Evolutionary conservation across 2,888 invertebrate genomes (phyloP).

Genomic region (Philopedon plagiatum): DNA sequence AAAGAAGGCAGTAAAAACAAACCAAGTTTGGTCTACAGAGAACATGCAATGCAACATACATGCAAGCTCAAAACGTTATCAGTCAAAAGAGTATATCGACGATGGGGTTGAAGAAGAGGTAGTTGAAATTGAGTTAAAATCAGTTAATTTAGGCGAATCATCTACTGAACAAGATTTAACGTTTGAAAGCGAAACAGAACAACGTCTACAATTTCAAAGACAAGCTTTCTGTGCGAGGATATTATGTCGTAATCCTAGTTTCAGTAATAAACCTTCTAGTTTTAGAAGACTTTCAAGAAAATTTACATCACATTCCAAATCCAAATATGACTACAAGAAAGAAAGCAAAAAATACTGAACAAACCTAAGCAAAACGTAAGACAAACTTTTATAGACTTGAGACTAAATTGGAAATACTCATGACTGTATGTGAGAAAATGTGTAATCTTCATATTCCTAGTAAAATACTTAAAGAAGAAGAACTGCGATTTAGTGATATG

Average conservation of each 20-base stretch:
- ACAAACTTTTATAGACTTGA: background rate
- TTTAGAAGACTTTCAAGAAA: constrained; percentile 67
- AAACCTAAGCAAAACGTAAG: background rate
- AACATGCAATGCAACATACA: no score
- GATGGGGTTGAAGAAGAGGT: constrained; percentile 39
- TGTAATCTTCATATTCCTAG: no score
- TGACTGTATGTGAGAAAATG: no score
- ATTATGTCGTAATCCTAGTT: constrained; percentile 69
- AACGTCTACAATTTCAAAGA: constrained; percentile 8
- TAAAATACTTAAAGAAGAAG: no score
- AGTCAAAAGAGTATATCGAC: constrained; percentile 5
- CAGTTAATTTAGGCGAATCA: background rate
- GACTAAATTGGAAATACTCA: no score
- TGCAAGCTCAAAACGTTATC: background rate
- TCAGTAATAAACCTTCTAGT: constrained; percentile 70
- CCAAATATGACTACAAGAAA: constrained; percentile 9
- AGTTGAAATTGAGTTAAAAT: constrained; percentile 31
- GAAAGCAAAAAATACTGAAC: background rate
- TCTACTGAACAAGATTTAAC: constrained; percentile 17
- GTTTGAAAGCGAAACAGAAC: background rate
- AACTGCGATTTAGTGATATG: no score
- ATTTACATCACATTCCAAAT: constrained; percentile 52
- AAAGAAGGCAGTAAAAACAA: background rate
- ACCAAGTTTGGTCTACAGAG: constrained; percentile 36
- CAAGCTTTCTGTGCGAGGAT: constrained; percentile 1